Conservation (phyloP, 2,888 invertebrate genomes). For the Zeuzera pyrina region DNA sequence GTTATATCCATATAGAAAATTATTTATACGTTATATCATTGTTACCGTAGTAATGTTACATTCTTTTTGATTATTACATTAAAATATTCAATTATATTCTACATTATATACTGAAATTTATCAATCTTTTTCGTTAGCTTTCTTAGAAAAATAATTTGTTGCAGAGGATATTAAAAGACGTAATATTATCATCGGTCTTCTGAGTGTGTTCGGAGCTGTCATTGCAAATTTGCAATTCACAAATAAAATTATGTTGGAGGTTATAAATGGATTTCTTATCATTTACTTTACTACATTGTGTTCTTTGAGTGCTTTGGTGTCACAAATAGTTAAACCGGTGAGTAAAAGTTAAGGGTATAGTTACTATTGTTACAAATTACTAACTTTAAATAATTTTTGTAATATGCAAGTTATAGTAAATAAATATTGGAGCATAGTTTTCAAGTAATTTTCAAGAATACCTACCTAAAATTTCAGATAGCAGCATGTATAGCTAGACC, state of each 20-base stretch:
- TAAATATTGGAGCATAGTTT: background rate
- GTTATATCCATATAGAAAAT: no score
- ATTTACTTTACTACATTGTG: slow-evolving; percentile 59
- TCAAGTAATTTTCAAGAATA: background rate
- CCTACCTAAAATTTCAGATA: slow-evolving; percentile 67
- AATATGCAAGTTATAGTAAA: background rate
- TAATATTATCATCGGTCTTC: no score
- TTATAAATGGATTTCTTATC: slow-evolving; percentile 58
- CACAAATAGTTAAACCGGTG: slow-evolving; percentile 65
- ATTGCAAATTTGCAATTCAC: no score
- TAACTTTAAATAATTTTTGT: slow-evolving; percentile 2
- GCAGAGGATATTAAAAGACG: no score
- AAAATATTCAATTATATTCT: no score
- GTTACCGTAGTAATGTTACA: no score
- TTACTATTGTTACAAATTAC: slow-evolving; percentile 1
- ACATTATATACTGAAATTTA: no score
- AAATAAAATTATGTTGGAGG: slow-evolving; percentile 67
- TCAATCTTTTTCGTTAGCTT: no score
- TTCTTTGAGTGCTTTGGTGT: slow-evolving; percentile 55
- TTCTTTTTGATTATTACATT: no score
- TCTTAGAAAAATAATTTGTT: no score
- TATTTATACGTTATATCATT: no score
- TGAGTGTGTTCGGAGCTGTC: no score
- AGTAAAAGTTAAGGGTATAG: slow-evolving; percentile 23
- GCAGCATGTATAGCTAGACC: slow-evolving; percentile 60